These are phyloP conservation scores for Carassius auratus DNA, from an alignment of 2,113 vertebrate genomes.

Conservation along the genomic window DNA sequence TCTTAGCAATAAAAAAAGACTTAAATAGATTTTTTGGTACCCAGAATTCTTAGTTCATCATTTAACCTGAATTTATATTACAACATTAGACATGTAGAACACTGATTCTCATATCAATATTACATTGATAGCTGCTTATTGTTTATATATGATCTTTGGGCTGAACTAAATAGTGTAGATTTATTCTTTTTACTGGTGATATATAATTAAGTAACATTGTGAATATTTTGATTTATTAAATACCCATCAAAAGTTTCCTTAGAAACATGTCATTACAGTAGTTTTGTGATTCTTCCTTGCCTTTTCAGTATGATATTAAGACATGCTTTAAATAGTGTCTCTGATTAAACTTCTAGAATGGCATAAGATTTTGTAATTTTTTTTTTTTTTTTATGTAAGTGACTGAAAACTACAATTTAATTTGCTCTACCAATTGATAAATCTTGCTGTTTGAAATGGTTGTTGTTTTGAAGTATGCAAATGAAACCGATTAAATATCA, in stretches of 20 bases:
- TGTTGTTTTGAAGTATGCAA: background rate
- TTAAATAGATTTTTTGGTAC: background rate
- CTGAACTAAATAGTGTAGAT: background rate
- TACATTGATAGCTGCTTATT: background rate
- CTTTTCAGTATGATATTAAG: background rate
- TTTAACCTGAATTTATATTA: background rate
- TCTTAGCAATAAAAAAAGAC: conserved; percentile 2
- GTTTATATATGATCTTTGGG: conserved; percentile 1
- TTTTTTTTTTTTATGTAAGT: background rate
- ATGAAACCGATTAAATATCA: background rate
- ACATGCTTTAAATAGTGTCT: background rate
- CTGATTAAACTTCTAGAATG: background rate
- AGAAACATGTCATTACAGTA: background rate
- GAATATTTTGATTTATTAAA: background rate
- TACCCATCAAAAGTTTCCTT: background rate
- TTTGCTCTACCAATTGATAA: background rate
- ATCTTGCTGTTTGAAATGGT: background rate
- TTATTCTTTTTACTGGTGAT: background rate
- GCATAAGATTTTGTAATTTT: background rate
- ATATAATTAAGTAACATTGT: background rate
- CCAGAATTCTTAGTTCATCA: background rate
- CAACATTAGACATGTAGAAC: background rate
- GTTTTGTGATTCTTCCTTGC: background rate
- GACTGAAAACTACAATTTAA: too few relatives aligned
- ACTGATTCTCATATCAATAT: background rate